phyloP scores from a whole-genome alignment of 2,888 invertebrate species.

The Drosophila niveifrons region DNA sequence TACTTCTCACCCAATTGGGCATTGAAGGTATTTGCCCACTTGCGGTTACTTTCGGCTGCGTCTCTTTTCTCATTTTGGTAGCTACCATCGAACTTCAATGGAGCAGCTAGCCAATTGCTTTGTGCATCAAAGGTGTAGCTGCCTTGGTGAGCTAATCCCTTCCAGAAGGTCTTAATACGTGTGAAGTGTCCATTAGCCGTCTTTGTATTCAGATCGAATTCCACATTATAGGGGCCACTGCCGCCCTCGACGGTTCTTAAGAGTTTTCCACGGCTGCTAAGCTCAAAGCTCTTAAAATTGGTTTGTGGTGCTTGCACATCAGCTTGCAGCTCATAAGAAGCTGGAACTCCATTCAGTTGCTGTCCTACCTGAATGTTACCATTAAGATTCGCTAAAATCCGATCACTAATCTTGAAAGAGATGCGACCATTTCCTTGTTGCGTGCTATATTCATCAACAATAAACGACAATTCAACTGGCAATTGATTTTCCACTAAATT shows the following conservation, averaged over 20 bases:
- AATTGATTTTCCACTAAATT: slow-evolving; percentile 69
- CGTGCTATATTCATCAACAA: slow-evolving; percentile 75
- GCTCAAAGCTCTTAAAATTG: slow-evolving; percentile 85
- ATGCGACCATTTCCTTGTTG: slow-evolving; percentile 84
- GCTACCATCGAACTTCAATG: slow-evolving; percentile 75
- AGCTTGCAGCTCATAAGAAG: slow-evolving; percentile 86
- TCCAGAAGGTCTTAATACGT: slow-evolving; percentile 61
- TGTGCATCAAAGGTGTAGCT: slow-evolving; percentile 67
- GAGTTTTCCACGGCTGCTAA: slow-evolving; percentile 83
- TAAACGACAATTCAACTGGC: slow-evolving; percentile 79
- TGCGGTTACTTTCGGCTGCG: slow-evolving; percentile 52
- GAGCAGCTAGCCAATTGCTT: slow-evolving; percentile 61
- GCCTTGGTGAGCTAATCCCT: slow-evolving; percentile 73
- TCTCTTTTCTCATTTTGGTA: slow-evolving; percentile 68
- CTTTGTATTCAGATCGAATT: slow-evolving; percentile 61
- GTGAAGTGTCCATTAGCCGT: slow-evolving; percentile 68
- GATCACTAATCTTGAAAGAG: slow-evolving; percentile 86
- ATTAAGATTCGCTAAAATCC: slow-evolving; percentile 84
- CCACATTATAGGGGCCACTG: slow-evolving; percentile 56
- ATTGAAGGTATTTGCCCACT: slow-evolving; percentile 61
- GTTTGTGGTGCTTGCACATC: slow-evolving; percentile 87
- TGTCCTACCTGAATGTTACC: slow-evolving; percentile 85
- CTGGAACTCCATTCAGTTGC: slow-evolving; percentile 77
- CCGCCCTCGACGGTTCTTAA: slow-evolving; percentile 71
- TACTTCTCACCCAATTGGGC: slow-evolving; percentile 82